Evolutionary conservation across 2,888 invertebrate genomes (phyloP), one percentile per base, ranked within the genome.

Genomic region (Hypolimnas misippus): DNA sequence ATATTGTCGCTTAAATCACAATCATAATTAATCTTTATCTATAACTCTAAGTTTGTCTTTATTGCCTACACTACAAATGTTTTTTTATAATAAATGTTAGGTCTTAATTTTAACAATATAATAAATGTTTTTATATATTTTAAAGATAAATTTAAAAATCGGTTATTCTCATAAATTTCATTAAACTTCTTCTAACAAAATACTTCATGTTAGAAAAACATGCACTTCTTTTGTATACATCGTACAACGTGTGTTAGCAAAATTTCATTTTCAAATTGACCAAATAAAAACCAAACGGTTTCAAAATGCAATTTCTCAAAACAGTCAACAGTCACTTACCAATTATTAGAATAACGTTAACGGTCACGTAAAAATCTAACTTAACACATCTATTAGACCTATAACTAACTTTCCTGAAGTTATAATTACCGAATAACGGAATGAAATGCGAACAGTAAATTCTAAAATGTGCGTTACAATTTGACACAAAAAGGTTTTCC

Each of bases 1-100:
- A 53, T 53, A 59, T 60, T 60, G 60, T 60, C 60, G 35, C 54
- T 17, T 54, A 40, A 46, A 60, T 60, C 54, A 60, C 60, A 60
- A 54, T 54, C 17, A 16, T n/a, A 35, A 16, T 46, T 29, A n/a
- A n/a, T n/a, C n/a, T n/a, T n/a, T n/a, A n/a, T n/a, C n/a, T n/a
- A 14, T 44, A 60, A 46, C n/a, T 35, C 25, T 38, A 59, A 44
- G 25, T 51, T 57, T 57, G 21, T 44, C 31, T 33, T 10, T 12
- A 12, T 46, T 46, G 21, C 21, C 8, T 46, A 46, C 44, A 21
- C 44, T 19, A 19, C 4, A 12, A 21, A 19, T 46, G 5, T 46
- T 21, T 49, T 54, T 33, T 53, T 19, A 59, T 44, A 53, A 53
- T 44, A 35, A 25, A 51, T 14, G 25, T 19, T 44, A 25, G 31